These are phyloP conservation scores for Coluber constrictor DNA, from an alignment of 2,797 vertebrate species.

Conservation along the genomic window DNA sequence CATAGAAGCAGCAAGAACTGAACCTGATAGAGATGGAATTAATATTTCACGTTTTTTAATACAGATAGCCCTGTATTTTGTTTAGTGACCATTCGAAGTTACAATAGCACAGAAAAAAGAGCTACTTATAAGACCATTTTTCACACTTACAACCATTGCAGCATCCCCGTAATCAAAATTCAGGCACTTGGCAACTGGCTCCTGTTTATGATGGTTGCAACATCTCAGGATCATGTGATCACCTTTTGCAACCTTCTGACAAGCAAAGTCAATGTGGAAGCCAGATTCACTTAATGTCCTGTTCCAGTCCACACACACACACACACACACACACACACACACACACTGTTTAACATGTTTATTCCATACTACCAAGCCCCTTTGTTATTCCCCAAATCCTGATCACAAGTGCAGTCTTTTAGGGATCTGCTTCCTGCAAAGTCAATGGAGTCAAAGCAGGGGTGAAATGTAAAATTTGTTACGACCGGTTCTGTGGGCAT, in stretches of 20 bases:
- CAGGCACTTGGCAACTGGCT: neutral
- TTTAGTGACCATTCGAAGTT: neutral
- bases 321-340: neutral
- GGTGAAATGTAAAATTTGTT: too few species aligned
- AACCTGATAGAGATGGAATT: neutral
- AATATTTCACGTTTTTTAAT: neutral
- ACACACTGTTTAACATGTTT: neutral
- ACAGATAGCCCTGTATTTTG: neutral
- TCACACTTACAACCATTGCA: neutral
- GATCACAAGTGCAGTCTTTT: neutral
- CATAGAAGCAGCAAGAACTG: neutral
- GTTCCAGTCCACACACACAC: neutral
- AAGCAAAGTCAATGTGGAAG: neutral
- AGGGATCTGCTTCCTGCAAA: neutral
- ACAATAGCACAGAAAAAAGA: neutral
- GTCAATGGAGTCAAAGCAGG: neutral
- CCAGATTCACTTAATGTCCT: neutral
- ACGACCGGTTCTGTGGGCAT: too few species aligned
- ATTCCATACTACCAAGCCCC: neutral
- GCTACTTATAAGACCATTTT: neutral
- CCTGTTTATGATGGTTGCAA: neutral
- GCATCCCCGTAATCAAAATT: neutral
- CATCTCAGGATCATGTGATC: neutral
- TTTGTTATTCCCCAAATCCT: neutral
- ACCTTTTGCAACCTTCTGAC: neutral